A percentile compares a stretch with the other conserved stretches of the same genome.
Evolutionary conservation across 2,113 vertebrate species (phyloP).

Genomic region (Sigmodon hispidus): DNA sequence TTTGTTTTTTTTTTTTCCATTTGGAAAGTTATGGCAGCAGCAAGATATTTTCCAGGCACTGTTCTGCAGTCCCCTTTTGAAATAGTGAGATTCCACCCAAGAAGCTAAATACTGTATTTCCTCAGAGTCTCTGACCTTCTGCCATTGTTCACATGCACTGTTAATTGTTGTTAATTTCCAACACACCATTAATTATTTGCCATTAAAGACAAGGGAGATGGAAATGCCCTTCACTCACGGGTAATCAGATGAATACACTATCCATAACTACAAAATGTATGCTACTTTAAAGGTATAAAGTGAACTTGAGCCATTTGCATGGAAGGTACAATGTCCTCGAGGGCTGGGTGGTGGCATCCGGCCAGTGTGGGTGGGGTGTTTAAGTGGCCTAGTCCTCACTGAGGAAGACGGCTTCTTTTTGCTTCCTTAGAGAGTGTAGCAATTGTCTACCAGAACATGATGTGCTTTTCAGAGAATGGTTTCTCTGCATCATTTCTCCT

Average conservation of each 20-base stretch:
- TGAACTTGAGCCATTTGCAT: constrained; percentile 37
- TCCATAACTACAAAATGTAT: constrained; percentile 82
- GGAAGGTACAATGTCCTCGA: constrained; percentile 66
- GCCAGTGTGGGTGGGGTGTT: neutral
- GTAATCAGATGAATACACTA: constrained; percentile 77
- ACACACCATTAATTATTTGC: constrained; percentile 87
- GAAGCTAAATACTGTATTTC: constrained; percentile 70
- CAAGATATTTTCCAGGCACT: constrained; percentile 11
- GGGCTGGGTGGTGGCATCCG: neutral
- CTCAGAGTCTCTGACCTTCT: constrained; percentile 81
- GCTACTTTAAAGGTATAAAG: constrained; percentile 79
- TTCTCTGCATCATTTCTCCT: constrained; percentile 16
- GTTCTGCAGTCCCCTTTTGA: constrained; percentile 39
- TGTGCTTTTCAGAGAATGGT: constrained; percentile 50
- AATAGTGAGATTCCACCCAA: constrained; percentile 50
- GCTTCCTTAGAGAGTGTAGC: neutral
- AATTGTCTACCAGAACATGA: constrained; percentile 16
- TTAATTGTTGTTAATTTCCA: constrained; percentile 89
- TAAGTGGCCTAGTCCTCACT: neutral
- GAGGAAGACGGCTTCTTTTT: neutral
- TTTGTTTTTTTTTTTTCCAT: too few species aligned
- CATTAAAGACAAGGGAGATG: constrained; percentile 83
- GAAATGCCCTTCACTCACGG: constrained; percentile 85
- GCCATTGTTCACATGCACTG: constrained; percentile 80
- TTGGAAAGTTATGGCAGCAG: constrained; percentile 43